Conservation (phyloP, 92 coral and sea anemone species). For the Porites cylindrica region DNA sequence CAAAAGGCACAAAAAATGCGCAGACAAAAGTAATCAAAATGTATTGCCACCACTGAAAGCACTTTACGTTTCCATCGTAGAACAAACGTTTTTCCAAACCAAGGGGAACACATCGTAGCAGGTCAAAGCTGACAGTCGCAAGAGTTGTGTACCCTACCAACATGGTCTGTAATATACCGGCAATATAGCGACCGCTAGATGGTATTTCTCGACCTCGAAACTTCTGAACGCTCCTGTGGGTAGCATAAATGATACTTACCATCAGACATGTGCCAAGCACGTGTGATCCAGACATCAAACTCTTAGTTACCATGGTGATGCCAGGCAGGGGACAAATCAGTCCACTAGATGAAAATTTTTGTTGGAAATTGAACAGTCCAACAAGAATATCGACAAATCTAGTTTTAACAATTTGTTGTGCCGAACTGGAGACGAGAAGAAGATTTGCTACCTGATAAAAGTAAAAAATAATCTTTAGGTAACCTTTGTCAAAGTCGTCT, state of each 20-base stretch:
- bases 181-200: constrained; percentile 74
- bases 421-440: constrained; percentile 60
- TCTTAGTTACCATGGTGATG: constrained; percentile 73
- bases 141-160: constrained; percentile 79
- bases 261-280: not conserved
- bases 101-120: constrained; percentile 69
- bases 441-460: constrained; percentile 9
- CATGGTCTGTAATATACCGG: constrained; percentile 73
- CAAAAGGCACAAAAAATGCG: constrained; percentile 70
- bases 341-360: not conserved
- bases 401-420: constrained; percentile 25
- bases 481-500: constrained; percentile 46
- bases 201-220: constrained; percentile 59
- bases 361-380: no score
- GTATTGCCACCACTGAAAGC: no score
- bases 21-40: constrained; percentile 40
- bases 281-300: constrained; percentile 37
- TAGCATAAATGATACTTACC: constrained; percentile 46
- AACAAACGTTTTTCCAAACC: constrained; percentile 24
- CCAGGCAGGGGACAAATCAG: constrained; percentile 79
- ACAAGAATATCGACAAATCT: constrained; percentile 5
- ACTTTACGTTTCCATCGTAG: no score
- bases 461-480: constrained; percentile 77
- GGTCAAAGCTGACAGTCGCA: constrained; percentile 58
- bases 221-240: constrained; percentile 43